Conservation (phyloP, 2,113 vertebrate genomes). For the Myrmophylax atrothorax region DNA sequence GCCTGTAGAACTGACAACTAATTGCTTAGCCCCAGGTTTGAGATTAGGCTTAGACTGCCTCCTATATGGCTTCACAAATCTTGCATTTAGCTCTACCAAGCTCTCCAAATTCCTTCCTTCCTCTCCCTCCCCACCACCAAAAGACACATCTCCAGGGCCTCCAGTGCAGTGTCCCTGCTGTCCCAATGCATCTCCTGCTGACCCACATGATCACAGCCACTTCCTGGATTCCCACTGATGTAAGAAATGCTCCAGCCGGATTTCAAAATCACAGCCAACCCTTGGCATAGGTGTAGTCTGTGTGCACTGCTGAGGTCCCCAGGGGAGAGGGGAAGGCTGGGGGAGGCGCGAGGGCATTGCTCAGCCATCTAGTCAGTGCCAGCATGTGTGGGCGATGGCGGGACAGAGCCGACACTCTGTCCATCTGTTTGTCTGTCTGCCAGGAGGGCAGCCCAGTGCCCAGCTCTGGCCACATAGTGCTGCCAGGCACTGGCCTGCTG, state of each 20-base stretch:
- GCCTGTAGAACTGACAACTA: not conserved
- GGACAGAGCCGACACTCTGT: not conserved
- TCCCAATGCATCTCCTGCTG: not conserved
- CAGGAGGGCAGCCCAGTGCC: not conserved
- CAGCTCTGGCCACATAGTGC: not conserved
- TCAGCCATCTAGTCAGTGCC: not conserved
- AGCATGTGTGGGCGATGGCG: rapidly evolving
- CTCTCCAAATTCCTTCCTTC: not conserved
- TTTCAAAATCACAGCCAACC: rapidly evolving
- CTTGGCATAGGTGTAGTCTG: rapidly evolving
- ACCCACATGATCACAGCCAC: not conserved
- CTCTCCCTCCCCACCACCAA: not conserved
- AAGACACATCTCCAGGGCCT: not conserved
- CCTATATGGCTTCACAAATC: not conserved
- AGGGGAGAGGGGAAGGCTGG: not conserved
- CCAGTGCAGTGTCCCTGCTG: not conserved
- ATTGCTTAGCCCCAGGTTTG: not conserved
- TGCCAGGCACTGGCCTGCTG: not conserved
- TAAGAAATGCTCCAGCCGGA: rapidly evolving
- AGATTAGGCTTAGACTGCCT: not conserved
- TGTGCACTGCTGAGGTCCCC: not conserved
- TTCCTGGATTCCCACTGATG: not conserved
- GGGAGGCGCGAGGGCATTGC: not conserved
- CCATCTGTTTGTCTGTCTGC: not conserved
- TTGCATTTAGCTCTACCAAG: not conserved